Evolutionary conservation across 92 coral and sea anemone species (phyloP).

Genomic region (Palythoa caribaeorum): DNA sequence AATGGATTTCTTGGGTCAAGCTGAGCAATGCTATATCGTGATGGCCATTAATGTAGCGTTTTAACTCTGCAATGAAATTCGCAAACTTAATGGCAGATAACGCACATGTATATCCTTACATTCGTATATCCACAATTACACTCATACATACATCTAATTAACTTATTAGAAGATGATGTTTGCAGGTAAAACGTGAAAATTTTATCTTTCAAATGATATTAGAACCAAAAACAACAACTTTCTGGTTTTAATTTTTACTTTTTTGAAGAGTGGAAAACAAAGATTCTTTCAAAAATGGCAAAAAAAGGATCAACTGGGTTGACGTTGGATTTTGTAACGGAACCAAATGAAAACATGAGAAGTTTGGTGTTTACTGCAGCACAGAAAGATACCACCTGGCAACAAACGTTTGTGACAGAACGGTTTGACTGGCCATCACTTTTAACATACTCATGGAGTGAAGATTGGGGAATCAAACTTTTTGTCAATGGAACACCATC

Average conservation of each 20-base stretch:
- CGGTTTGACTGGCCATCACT: conserved; percentile 28
- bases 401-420: neutral
- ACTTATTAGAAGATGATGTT: too few relatives aligned
- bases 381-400: neutral
- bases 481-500: conserved; percentile 25
- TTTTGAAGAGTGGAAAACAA: conserved; percentile 36
- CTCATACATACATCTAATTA: too few relatives aligned
- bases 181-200: too few relatives aligned
- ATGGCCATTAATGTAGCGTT: too few relatives aligned
- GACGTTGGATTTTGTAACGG: neutral
- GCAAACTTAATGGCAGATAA: too few relatives aligned
- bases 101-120: too few relatives aligned
- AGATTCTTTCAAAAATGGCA: conserved; percentile 7
- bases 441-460: conserved; percentile 21
- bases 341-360: neutral
- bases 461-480: neutral
- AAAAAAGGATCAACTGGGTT: neutral
- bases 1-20: too few relatives aligned
- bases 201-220: neutral
- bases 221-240: neutral
- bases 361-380: neutral
- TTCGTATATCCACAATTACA: too few relatives aligned
- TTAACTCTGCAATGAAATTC: too few relatives aligned
- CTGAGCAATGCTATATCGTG: too few relatives aligned
- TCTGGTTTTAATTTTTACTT: neutral